A percentile compares a stretch with the other conserved stretches of the same genome.
phyloP scores from a whole-genome alignment of 1,140 invertebrate genomes.

The Platyscapa corneri region DNA sequence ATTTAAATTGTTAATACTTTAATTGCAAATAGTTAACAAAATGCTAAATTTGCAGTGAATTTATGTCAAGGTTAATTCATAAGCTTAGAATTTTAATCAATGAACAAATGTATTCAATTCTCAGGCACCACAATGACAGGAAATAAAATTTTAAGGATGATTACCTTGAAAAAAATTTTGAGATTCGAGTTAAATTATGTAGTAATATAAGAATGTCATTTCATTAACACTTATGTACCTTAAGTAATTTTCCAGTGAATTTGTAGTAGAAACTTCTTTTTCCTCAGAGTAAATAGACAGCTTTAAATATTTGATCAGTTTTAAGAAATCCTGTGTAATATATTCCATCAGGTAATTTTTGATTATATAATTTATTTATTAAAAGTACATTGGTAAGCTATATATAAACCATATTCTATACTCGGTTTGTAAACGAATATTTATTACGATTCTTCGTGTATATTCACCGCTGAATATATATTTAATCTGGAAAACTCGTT shows the following conservation, averaged over 20 bases:
- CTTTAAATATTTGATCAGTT: no score
- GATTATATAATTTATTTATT: no score
- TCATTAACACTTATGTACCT: not conserved
- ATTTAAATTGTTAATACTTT: not conserved
- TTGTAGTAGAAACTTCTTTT: no score
- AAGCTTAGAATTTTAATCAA: not conserved
- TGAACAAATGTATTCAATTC: conserved; percentile 27
- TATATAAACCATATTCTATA: no score
- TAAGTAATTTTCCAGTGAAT: not conserved
- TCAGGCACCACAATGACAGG: conserved; percentile 1
- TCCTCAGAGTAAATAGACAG: no score
- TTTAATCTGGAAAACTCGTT: no score
- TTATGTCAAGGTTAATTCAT: conserved; percentile 29
- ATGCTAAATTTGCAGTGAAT: not conserved
- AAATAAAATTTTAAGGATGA: conserved; percentile 19
- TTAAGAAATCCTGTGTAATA: no score
- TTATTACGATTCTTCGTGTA: no score
- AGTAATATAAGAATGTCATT: not conserved
- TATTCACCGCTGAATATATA: no score
- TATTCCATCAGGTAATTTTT: no score
- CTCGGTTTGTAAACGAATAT: no score
- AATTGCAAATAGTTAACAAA: not conserved
- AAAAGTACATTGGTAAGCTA: no score
- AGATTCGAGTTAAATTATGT: not conserved
- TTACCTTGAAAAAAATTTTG: not conserved